Conservation (phyloP, 2,797 vertebrate species). For the Meda fulgida region DNA sequence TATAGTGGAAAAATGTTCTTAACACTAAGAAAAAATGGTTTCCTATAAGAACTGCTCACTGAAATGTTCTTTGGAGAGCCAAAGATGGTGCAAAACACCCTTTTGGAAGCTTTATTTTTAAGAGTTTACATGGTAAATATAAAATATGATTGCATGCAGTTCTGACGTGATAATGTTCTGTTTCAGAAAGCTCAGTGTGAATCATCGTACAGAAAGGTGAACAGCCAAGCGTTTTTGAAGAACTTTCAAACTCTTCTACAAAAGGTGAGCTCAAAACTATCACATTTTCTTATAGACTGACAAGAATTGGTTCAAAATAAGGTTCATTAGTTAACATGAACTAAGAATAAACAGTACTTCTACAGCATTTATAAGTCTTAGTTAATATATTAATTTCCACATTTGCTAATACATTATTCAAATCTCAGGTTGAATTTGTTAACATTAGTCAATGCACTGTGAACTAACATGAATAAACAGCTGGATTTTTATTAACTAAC, state of each 20-base stretch:
- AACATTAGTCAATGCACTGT: no score
- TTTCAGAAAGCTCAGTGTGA: slow-evolving; percentile 65
- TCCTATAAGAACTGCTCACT: neutral
- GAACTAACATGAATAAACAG: no score
- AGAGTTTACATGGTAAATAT: neutral
- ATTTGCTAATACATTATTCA: no score
- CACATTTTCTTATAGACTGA: neutral
- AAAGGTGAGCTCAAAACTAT: slow-evolving; percentile 61
- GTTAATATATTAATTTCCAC: no score
- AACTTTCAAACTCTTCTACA: slow-evolving; percentile 69
- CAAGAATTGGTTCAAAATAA: no score
- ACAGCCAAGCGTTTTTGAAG: slow-evolving; percentile 59
- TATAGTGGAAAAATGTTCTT: neutral
- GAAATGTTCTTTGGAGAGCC: neutral
- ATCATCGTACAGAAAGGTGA: slow-evolving; percentile 58
- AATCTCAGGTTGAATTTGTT: no score
- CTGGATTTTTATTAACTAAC: no score
- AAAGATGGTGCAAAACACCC: neutral
- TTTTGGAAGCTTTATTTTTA: neutral
- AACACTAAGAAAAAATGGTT: neutral
- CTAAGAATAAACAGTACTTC: no score
- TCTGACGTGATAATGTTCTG: slow-evolving; percentile 23
- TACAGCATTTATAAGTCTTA: no score
- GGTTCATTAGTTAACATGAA: no score
- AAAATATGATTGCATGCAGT: neutral